A percentile compares a stretch with the other conserved stretches of the same genome.
Conservation (phyloP, 2,797 vertebrate species). For the Typhlichthys subterraneus region DNA sequence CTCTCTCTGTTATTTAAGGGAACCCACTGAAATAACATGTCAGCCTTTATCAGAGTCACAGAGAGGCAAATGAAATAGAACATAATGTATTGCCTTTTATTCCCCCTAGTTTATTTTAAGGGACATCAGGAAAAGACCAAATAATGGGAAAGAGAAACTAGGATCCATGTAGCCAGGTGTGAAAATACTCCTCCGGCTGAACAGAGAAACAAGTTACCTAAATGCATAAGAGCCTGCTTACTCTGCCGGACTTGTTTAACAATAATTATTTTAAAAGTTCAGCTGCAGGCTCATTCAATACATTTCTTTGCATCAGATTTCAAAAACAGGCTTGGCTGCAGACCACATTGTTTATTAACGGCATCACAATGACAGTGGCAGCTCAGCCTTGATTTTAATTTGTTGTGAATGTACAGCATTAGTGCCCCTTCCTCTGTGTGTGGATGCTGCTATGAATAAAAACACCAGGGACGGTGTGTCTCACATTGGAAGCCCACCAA, state of each 20-base stretch:
- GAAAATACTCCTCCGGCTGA: slow-evolving; percentile 26
- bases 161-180: slow-evolving; percentile 36
- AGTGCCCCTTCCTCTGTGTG: slow-evolving; percentile 24
- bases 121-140: slow-evolving; percentile 37
- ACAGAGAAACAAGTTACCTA: slow-evolving; percentile 44
- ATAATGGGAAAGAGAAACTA: slow-evolving; percentile 48
- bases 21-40: slow-evolving; percentile 49
- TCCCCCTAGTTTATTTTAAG: slow-evolving; percentile 43
- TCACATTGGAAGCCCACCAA: slow-evolving; percentile 5
- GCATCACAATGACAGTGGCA: slow-evolving; percentile 39
- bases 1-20: slow-evolving; percentile 44
- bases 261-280: slow-evolving; percentile 35
- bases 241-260: slow-evolving; percentile 19
- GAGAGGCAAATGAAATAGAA: slow-evolving; percentile 42
- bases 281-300: slow-evolving; percentile 17
- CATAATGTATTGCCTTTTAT: slow-evolving; percentile 45
- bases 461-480: slow-evolving; percentile 15
- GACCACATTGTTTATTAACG: slow-evolving; percentile 45
- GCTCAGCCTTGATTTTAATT: slow-evolving; percentile 46
- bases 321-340: slow-evolving; percentile 4
- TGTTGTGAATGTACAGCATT: slow-evolving; percentile 42
- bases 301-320: slow-evolving; percentile 27
- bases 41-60: slow-evolving; percentile 53
- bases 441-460: slow-evolving; percentile 39
- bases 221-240: slow-evolving; percentile 33